Evolutionary conservation across 2,113 vertebrate genomes (phyloP), one percentile per base, ranked within the genome.

Genomic region (Erpornis zantholeuca): DNA sequence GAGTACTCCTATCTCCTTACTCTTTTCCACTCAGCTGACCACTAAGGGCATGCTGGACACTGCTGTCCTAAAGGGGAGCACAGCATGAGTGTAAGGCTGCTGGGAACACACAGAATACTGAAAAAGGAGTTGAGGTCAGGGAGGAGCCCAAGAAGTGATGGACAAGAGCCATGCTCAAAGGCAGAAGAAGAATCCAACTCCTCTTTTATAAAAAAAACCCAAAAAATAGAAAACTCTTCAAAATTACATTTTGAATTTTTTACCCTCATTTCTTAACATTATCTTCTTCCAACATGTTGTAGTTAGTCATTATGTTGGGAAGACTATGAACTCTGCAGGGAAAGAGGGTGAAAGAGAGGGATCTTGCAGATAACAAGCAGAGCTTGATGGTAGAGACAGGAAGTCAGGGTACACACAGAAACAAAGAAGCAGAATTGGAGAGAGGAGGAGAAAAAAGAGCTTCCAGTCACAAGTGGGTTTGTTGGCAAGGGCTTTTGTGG

Each of bases 41-140:
- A 10, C 45, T 7, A 15, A 35, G 0, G 23, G 38, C 5, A 1
- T 10, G 2, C 4, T 0, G 28, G 44, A 15, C 16, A 24, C 2
- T 38, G 47, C 19, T 33, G 45, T 27, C 31, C 57, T 21, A 17
- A 16, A 38, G 47, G 35, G 27, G 27, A 82, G 27, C 0, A 0
- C 11, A 11, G 17, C 15, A 1, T 4, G 10, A 47, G 8, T 15
- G 8, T 1, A 12, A 21, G 33, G 20, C 65, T 80, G 54, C n/a
- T 40, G 24, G 31, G 47, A 57, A 9, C 59, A 66, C 33, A 22
- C 11, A 14, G 6, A 63, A 33, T 1, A 10, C 3, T 45, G 38
- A 56, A 45, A n/a, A 52, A 61, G 27, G 36, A 10, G 27, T 6
- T 27, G 49, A 63, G 44, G 13, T 0, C 15, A 3, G 31, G 28